Conservation (phyloP, 2,888 invertebrate genomes). For the Scelioninae gen. 2 region DNA sequence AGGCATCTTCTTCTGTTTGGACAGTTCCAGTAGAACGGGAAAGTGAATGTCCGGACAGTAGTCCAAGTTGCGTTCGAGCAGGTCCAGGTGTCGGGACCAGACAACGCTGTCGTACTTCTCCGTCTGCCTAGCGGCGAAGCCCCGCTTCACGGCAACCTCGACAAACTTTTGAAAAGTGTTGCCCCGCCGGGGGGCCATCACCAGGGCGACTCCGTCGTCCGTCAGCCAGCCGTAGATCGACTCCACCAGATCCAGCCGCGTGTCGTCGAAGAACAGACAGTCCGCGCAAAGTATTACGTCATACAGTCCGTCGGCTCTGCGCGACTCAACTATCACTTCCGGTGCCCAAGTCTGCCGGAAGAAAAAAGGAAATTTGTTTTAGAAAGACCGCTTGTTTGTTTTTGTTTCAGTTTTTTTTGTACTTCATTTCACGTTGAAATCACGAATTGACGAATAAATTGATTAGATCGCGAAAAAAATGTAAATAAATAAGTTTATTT, state of each 20-base stretch:
- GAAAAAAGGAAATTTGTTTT: background rate
- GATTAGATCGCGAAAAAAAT: no score
- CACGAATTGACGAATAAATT: no score
- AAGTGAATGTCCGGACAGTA: conserved; percentile 85
- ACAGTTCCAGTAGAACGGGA: conserved; percentile 81
- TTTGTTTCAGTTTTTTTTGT: no score
- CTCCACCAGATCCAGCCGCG: conserved; percentile 81
- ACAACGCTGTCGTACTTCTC: conserved; percentile 81
- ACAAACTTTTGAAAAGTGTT: conserved; percentile 83
- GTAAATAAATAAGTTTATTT: no score
- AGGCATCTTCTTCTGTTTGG: conserved; percentile 74
- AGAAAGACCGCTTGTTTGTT: background rate
- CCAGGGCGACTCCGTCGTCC: conserved; percentile 80
- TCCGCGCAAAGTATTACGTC: conserved; percentile 87
- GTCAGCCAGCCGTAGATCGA: conserved; percentile 81
- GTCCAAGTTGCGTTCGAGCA: conserved; percentile 78
- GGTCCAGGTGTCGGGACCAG: conserved; percentile 81
- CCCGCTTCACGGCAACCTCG: conserved; percentile 78
- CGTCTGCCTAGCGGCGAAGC: conserved; percentile 78
- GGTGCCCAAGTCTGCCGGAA: conserved; percentile 61
- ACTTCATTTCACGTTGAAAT: no score
- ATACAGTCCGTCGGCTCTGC: conserved; percentile 76
- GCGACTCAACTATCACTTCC: conserved; percentile 72
- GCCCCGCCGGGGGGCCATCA: conserved; percentile 87
- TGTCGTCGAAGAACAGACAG: conserved; percentile 87